Evolutionary conservation across 1,140 invertebrate genomes (phyloP), one percentile per base, ranked within the genome.

Genomic region (Ostrea edulis): DNA sequence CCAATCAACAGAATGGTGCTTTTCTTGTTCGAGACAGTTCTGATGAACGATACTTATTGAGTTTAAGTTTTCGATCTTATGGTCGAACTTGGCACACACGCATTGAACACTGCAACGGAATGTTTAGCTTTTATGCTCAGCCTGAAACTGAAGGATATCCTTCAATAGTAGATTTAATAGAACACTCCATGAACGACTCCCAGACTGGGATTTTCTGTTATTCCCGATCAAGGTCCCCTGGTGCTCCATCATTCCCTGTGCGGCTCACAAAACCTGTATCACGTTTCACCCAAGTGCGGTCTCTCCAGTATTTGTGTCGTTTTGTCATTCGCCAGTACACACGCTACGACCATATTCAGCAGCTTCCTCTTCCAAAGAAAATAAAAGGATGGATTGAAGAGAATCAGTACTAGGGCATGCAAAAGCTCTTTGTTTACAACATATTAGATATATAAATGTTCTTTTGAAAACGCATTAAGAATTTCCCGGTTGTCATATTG

Each of bases 1-100:
- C 95, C n/a, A 96, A 96, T 87, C 96, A 97, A 93, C 96, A 97
- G 51, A 97, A 97, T 94, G 97, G 97, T 86, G 96, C 97, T 87
- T 97, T 97, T 94, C 94, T 97, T 68, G 97, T 97, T 9, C 95
- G 97, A 25, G 97, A 97, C 93, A 97, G 97, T 14, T 97, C 96
- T 1, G 97, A 97, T 87, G 96, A 97, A 90, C 96, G 96, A 91
- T 96, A 97, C 92, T 95, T 97, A 65, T 95, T 97, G 71, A 96
- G 96, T 51, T 94, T 97, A 22, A 97, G 97, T 93, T 97, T 97
- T 94, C 96, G 97, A 88, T 97, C 97, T 84, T 96, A 96, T 90
- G 97, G 97, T 20, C 96, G 96, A 90, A 97, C 97, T 5, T 95
- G 97, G 25, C 97, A 97, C 91, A 96, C 96, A 35, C 94, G 96